Conservation (phyloP, 2,888 invertebrate species). For the Melanophora roralis region DNA sequence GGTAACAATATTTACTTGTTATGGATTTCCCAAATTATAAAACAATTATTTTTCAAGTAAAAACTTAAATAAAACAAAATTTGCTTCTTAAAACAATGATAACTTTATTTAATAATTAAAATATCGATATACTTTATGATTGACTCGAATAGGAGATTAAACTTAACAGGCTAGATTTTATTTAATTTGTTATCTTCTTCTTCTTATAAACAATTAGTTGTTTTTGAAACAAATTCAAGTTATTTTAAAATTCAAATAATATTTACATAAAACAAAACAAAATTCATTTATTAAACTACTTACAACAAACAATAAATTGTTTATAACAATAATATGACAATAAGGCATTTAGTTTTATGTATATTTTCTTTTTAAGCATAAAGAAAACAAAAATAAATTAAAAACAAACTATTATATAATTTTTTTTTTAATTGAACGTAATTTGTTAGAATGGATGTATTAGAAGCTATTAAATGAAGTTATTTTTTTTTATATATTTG, state of each 20-base stretch:
- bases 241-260: not conserved
- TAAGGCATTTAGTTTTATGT: constrained; percentile 7
- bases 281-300: constrained; percentile 3
- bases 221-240: not conserved
- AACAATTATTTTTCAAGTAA: no score
- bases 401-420: no score
- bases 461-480: no score
- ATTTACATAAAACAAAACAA: constrained; percentile 17
- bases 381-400: no score
- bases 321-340: constrained; percentile 50
- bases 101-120: constrained; percentile 48
- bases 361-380: not conserved
- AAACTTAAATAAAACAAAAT: no score
- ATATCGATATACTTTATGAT: constrained; percentile 21
- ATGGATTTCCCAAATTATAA: no score
- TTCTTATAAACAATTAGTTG: no score
- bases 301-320: constrained; percentile 44
- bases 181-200: no score
- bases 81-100: no score
- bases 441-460: not conserved
- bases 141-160: constrained; percentile 45
- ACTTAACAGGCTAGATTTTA: constrained; percentile 40
- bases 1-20: no score
- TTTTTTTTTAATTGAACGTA: no score
- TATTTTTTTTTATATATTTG: no score